Percentiles rank a stretch among this genome's conserved stretches.
phyloP scores from a whole-genome alignment of 2,113 vertebrate species.

The Seriola quinqueradiata region DNA sequence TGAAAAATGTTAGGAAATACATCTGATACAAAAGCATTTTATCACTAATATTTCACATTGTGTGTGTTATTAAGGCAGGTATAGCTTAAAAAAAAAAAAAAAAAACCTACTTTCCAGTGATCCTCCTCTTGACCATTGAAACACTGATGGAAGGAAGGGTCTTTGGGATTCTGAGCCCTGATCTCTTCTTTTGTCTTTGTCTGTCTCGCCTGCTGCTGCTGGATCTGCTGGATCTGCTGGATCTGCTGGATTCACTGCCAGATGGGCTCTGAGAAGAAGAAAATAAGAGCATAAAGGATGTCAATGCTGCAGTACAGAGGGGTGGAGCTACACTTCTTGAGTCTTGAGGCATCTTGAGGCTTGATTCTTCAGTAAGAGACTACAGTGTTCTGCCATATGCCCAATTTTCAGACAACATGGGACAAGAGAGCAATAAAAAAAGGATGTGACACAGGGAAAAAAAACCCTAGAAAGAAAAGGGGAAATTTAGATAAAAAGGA shows the following conservation, averaged over 20 bases:
- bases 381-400: not conserved
- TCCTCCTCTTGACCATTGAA: constrained; percentile 88
- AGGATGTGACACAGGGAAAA: not conserved
- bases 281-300: not conserved
- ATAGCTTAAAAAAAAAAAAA: not conserved
- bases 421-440: not conserved
- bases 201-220: constrained; percentile 57
- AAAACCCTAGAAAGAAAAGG: not conserved
- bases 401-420: not conserved
- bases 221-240: constrained; percentile 67
- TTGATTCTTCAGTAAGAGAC: not conserved
- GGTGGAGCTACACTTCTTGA: not conserved
- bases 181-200: constrained; percentile 67
- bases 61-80: not conserved
- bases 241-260: constrained; percentile 73
- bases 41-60: not conserved
- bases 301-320: not conserved
- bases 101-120: constrained; percentile 86
- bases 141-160: constrained; percentile 85
- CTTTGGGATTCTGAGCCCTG: constrained; percentile 76
- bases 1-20: not conserved
- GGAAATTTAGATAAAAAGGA: not conserved
- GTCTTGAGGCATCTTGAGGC: not conserved
- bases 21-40: not conserved
- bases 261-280: constrained; percentile 74